Evolutionary conservation across 1,140 invertebrate species (phyloP).

Genomic region (Papilio xuthus): DNA sequence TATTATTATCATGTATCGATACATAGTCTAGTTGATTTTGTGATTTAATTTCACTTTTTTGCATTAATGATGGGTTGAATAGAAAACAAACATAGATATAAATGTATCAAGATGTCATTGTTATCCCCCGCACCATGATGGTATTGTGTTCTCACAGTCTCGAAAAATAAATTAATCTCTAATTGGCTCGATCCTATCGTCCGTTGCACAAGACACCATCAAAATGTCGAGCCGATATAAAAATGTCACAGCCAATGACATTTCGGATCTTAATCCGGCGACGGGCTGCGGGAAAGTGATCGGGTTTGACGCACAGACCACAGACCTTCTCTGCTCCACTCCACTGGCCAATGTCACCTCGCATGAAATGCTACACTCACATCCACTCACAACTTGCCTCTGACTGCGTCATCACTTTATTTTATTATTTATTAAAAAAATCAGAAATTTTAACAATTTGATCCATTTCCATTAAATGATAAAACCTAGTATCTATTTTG

Average conservation of each 20-base stretch:
- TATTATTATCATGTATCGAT: background rate
- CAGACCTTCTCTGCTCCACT: slow-evolving; percentile 51
- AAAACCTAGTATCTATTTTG: too few relatives aligned
- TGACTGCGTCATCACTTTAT: slow-evolving; percentile 15
- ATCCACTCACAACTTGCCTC: background rate
- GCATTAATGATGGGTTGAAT: background rate
- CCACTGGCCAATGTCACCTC: slow-evolving; percentile 31
- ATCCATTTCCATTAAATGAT: too few relatives aligned
- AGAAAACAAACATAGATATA: background rate
- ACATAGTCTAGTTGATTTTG: background rate
- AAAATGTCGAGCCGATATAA: slow-evolving; percentile 76
- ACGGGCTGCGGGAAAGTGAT: slow-evolving; percentile 66
- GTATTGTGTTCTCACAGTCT: slow-evolving; percentile 47
- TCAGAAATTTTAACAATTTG: background rate
- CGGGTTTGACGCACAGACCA: slow-evolving; percentile 59
- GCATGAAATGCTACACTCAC: slow-evolving; percentile 24
- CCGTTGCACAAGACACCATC: slow-evolving; percentile 63
- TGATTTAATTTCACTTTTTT: background rate
- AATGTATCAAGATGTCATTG: background rate
- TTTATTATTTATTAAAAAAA: background rate
- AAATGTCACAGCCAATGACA: slow-evolving; percentile 77
- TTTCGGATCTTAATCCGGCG: slow-evolving; percentile 72
- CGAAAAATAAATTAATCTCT: slow-evolving; percentile 69
- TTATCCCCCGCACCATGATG: slow-evolving; percentile 28
- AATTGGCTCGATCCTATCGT: slow-evolving; percentile 75